Evolutionary conservation across 2,888 invertebrate genomes (phyloP), one percentile per base, ranked within the genome.

Genomic region (Acanthopleura granulata): DNA sequence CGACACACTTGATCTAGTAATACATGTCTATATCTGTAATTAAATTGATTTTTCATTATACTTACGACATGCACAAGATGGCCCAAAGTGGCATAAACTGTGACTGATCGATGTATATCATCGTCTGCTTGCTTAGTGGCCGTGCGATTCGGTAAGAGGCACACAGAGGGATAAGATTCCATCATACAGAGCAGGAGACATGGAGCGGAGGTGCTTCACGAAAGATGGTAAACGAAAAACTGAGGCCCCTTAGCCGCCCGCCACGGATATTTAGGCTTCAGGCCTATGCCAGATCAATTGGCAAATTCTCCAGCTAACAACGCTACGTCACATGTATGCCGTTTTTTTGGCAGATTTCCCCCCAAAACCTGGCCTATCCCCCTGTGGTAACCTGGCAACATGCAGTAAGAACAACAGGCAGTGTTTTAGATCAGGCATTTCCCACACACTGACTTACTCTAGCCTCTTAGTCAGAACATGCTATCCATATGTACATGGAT

Each of bases 201-300:
- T 22, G 18, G 57, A 57, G 57, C 57, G 57, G 57, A 57, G 57
- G 57, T 57, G 57, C 22, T 57, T 18, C 12, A n/a, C 57, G 57
- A 57, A 57, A 57, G 57, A 57, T 57, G 57, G 57, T 57, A 57
- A n/a, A 57, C 57, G 57, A 57, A 57, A 57, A 57, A 57, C 57
- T 57, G 57, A 57, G 22, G 57, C 40, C 40, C 40, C 40, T 40
- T 40, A 40, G 40, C 40, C 40, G 40, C 40, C 40, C 9, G 40
- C 40, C 4, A 9, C 9, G 40, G 40, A 40, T 40, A 40, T 40
- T 40, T 40, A 40, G 22, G 57, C 22, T 57, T 15, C 57, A 57
- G 22, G 57, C 57, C 57, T 57, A n/a, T 57, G n/a, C 57, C 57
- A 57, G 57, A 22, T 22, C 22, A 57, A 18, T n/a, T 57, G 22